Evolutionary conservation across 2,888 invertebrate species (phyloP).

Genomic region (Trichogramma evanescens): DNA sequence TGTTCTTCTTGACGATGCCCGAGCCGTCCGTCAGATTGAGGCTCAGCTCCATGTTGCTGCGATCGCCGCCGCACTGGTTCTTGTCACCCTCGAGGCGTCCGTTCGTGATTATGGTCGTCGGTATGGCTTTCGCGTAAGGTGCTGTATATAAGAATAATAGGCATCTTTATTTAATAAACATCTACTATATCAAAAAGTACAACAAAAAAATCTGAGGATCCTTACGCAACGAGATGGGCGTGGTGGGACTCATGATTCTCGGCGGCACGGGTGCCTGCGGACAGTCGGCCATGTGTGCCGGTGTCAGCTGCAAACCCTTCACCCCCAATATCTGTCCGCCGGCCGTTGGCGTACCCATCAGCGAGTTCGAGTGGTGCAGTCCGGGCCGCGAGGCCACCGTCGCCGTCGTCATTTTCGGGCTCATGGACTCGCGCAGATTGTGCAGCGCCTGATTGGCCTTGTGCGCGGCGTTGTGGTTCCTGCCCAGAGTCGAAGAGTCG

Average conservation of each 20-base stretch:
- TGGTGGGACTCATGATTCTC: slow-evolving; percentile 21
- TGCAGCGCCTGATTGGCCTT: slow-evolving; percentile 36
- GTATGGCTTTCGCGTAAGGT: slow-evolving; percentile 16
- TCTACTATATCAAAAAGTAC: not conserved
- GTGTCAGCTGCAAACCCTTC: slow-evolving; percentile 30
- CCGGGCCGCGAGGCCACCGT: slow-evolving; percentile 8
- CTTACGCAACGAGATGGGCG: slow-evolving; percentile 8
- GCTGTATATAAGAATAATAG: too few species aligned
- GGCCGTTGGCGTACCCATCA: slow-evolving; percentile 18
- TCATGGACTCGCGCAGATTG: slow-evolving; percentile 28
- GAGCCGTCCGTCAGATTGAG: slow-evolving; percentile 32
- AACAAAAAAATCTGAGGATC: not conserved
- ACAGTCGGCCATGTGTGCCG: slow-evolving; percentile 6
- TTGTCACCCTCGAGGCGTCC: slow-evolving; percentile 22
- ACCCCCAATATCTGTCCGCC: slow-evolving; percentile 40
- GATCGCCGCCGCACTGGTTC: slow-evolving; percentile 26
- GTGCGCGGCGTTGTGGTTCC: slow-evolving; percentile 29
- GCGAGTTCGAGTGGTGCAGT: not conserved
- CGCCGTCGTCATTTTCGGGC: slow-evolving; percentile 23
- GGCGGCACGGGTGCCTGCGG: slow-evolving; percentile 23
- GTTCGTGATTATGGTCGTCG: slow-evolving; percentile 20
- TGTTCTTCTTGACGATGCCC: slow-evolving; percentile 36
- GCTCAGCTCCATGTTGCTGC: slow-evolving; percentile 39
- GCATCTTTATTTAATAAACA: not conserved
- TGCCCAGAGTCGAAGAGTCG: slow-evolving; percentile 20